Conservation (phyloP, 92 coral and sea anemone species). For the Pocillopora grandis region DNA sequence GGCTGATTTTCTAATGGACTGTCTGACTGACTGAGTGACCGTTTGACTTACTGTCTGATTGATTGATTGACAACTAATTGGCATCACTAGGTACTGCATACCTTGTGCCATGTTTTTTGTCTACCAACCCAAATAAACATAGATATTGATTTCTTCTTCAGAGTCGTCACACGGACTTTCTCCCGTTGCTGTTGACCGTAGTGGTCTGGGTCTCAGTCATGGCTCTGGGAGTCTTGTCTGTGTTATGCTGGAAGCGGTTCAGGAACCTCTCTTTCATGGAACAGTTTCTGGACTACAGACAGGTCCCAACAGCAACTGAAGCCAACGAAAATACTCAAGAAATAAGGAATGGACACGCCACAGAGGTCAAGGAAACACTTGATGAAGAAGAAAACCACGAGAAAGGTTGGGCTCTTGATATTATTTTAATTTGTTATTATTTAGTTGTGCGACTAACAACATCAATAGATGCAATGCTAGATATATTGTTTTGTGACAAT, state of each 20-base stretch:
- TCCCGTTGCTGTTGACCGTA: constrained; percentile 63
- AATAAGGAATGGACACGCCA: constrained; percentile 57
- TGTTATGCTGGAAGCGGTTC: constrained; percentile 83
- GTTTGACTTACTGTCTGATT: no score
- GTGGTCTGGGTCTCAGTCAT: constrained; percentile 54
- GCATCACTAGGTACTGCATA: no score
- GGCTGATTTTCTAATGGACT: no score
- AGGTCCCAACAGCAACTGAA: constrained; percentile 72
- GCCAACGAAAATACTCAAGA: constrained; percentile 50
- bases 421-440: no score
- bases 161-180: constrained; percentile 24
- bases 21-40: no score
- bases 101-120: no score
- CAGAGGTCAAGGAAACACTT: constrained; percentile 47
- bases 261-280: constrained; percentile 79
- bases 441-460: no score
- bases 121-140: not conserved
- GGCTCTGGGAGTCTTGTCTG: constrained; percentile 72
- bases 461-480: not conserved
- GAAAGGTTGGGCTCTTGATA: constrained; percentile 1
- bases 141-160: not conserved
- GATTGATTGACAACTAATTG: no score
- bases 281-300: constrained; percentile 88
- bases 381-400: constrained; percentile 33
- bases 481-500: not conserved